These are phyloP conservation scores for Pitta sordida DNA, from an alignment of 2,113 vertebrate genomes.

Conservation along the genomic window DNA sequence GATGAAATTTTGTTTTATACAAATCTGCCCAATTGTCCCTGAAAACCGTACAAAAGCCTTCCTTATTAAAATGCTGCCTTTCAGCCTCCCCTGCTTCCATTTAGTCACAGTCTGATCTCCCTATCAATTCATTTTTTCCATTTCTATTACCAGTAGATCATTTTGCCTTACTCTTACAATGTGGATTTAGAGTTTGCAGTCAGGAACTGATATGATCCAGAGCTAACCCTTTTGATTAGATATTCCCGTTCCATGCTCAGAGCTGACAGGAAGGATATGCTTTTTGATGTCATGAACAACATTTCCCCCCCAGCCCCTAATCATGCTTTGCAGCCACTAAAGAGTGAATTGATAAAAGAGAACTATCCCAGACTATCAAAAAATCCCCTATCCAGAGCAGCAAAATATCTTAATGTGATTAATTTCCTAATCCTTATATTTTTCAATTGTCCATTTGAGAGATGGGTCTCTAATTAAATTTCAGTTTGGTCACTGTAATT, in stretches of 20 bases:
- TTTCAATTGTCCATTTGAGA: slow-evolving; percentile 57
- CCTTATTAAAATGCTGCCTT: slow-evolving; percentile 28
- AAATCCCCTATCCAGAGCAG: slow-evolving; percentile 8
- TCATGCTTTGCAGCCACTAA: slow-evolving; percentile 1
- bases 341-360: neutral
- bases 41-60: slow-evolving; percentile 15
- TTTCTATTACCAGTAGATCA: slow-evolving; percentile 64
- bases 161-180: slow-evolving; percentile 49
- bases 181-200: slow-evolving; percentile 45
- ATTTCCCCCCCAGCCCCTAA: neutral
- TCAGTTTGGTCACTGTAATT: slow-evolving; percentile 50
- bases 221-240: slow-evolving; percentile 62
- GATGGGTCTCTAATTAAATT: slow-evolving; percentile 70
- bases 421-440: slow-evolving; percentile 63
- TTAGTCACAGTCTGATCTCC: slow-evolving; percentile 68
- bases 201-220: slow-evolving; percentile 61
- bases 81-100: slow-evolving; percentile 56
- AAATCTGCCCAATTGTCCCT: neutral
- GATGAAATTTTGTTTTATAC: slow-evolving; percentile 1
- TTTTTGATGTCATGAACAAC: neutral
- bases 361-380: neutral
- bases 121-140: slow-evolving; percentile 44
- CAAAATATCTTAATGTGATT: slow-evolving; percentile 63
- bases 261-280: slow-evolving; percentile 47
- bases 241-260: slow-evolving; percentile 42